Conservation (phyloP, 2,113 vertebrate genomes). For the Prionailurus bengalensis region DNA sequence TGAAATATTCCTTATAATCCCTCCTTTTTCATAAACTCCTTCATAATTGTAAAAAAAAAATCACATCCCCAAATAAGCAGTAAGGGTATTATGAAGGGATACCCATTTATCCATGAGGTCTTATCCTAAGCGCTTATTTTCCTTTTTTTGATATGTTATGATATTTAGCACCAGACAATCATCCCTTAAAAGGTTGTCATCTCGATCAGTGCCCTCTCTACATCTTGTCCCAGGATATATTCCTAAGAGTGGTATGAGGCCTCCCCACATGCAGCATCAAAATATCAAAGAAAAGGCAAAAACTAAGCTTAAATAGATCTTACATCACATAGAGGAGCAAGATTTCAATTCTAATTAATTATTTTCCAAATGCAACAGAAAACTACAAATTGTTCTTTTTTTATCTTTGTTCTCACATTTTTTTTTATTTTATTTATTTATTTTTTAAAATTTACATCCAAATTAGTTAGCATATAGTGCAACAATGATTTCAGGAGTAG, state of each 20-base stretch:
- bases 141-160: background rate
- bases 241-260: background rate
- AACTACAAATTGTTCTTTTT: background rate
- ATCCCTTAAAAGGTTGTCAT: background rate
- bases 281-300: background rate
- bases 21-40: background rate
- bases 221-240: background rate
- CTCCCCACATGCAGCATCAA: background rate
- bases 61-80: background rate
- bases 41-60: background rate
- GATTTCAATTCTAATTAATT: constrained; percentile 50
- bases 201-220: background rate
- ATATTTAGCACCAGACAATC: background rate
- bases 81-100: background rate
- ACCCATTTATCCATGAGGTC: background rate
- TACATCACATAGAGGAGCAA: constrained; percentile 29
- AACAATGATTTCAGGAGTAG: too few relatives aligned
- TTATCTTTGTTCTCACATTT: too few relatives aligned
- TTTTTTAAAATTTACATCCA: too few relatives aligned
- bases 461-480: too few relatives aligned
- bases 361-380: background rate
- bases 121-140: background rate
- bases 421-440: too few relatives aligned
- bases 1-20: background rate
- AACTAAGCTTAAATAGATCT: background rate